Percentiles rank a stretch among this genome's conserved stretches.
Conservation (phyloP, 2,797 vertebrate genomes). For the Danio aesculapii region DNA sequence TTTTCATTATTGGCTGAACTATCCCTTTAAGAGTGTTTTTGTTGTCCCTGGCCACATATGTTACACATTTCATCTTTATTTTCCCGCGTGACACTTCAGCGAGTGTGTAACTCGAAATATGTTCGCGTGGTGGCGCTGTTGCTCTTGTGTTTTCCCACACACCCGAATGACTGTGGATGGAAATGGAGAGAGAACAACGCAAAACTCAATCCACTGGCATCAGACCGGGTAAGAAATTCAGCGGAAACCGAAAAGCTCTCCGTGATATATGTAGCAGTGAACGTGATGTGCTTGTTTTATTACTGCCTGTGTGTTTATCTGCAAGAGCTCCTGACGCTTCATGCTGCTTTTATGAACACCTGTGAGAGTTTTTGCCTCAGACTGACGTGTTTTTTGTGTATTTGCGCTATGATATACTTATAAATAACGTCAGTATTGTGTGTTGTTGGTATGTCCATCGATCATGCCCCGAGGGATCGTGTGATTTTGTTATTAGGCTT, state of each 20-base stretch:
- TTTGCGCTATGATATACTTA: too few species aligned
- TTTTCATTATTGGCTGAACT: too few species aligned
- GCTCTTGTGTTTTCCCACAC: neutral
- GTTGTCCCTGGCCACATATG: neutral
- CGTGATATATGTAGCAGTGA: neutral
- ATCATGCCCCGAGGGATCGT: neutral
- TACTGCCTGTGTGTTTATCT: neutral
- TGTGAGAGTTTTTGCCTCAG: neutral
- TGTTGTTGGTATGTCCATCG: neutral
- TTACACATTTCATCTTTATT: neutral
- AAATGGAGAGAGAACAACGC: neutral
- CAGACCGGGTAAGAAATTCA: neutral
- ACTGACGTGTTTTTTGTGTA: too few species aligned
- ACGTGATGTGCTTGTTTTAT: neutral
- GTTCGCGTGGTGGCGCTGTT: conserved; percentile 13
- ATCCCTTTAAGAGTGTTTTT: too few species aligned
- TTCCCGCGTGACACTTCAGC: neutral
- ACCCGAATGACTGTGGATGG: neutral
- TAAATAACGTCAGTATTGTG: neutral
- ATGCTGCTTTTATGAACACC: neutral
- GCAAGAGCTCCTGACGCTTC: neutral
- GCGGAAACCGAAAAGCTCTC: neutral
- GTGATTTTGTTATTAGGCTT: conserved; percentile 17
- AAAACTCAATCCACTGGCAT: neutral
- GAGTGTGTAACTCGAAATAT: neutral